phyloP scores from a whole-genome alignment of 2,797 vertebrate species.

The Cyclopterus lumpus region DNA sequence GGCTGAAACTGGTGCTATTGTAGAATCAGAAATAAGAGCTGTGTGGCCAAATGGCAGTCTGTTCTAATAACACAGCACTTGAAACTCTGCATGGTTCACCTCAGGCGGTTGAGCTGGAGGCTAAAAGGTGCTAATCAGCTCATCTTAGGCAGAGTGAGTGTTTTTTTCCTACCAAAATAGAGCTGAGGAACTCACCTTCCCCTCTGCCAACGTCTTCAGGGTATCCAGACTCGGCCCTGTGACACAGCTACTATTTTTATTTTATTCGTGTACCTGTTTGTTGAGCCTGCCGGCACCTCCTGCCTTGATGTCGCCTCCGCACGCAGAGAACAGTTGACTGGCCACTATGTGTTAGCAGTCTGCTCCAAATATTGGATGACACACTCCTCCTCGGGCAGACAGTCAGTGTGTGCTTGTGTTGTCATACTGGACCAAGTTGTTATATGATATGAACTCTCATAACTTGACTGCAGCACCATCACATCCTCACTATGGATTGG shows the following conservation, averaged over 20 bases:
- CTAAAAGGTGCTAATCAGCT: slow-evolving; percentile 59
- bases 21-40: slow-evolving; percentile 23
- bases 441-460: slow-evolving; percentile 27
- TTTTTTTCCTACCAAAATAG: slow-evolving; percentile 54
- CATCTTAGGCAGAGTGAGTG: slow-evolving; percentile 59
- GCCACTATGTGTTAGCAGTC: slow-evolving; percentile 42
- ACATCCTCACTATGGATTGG: slow-evolving; percentile 9
- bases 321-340: slow-evolving; percentile 35
- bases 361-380: slow-evolving; percentile 55
- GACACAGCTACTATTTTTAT: slow-evolving; percentile 51
- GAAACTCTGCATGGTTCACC: slow-evolving; percentile 43
- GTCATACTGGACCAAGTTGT: slow-evolving; percentile 25
- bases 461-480: slow-evolving; percentile 16
- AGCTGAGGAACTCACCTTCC: slow-evolving; percentile 53
- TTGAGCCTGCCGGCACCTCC: slow-evolving; percentile 55
- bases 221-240: slow-evolving; percentile 51
- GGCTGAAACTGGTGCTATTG: slow-evolving; percentile 7
- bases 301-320: slow-evolving; percentile 57
- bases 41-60: slow-evolving; percentile 29
- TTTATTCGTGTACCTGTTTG: slow-evolving; percentile 41
- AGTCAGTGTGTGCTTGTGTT: slow-evolving; percentile 36
- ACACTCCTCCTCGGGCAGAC: slow-evolving; percentile 25
- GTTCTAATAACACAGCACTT: slow-evolving; percentile 37
- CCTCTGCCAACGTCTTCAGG: slow-evolving; percentile 50
- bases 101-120: slow-evolving; percentile 52